Base-by-base conservation (phyloP, 2,888 invertebrate genomes). In the Drosophila demipolita region DNA sequence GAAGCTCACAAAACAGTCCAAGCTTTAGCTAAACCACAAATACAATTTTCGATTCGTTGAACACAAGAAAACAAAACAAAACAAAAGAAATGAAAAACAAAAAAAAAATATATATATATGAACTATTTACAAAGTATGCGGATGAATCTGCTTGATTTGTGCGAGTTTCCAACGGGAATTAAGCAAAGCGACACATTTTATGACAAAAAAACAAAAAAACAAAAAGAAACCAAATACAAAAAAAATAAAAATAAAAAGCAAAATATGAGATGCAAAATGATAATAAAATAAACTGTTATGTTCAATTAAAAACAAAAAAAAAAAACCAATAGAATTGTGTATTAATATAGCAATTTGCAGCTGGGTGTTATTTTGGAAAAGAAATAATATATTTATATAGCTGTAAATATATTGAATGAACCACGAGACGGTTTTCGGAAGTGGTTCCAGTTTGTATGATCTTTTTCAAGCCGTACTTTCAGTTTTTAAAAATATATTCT, bases 201-300 rank as follows among this genome's bases (percentile, higher is more conserved):
- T 66, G 55, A 83, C 55, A 55, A 70, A 69, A 60, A 58, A 23
- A n/a, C 57, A 61, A 54, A 12, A 33, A 29, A 26, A 71, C 55
- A 52, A 70, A 76, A 69, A 62, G 66, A 35, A 7, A 54, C 62
- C 62, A 59, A 26, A 61, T 54, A 66, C 11, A 40, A 45, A 40
- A 73, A 26, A 55, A 61, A 38, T 59, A 63, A 64, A 67, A 66
- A 70, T 38, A 68, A 15, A 23, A 69, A 48, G 71, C 38, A 50
- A 63, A 58, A 59, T 64, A 71, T n/a, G 63, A 65, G 66, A 66
- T 54, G 65, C 66, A 77, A 70, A 73, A 69, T 71, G 81, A 81
- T 86, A 83, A 88, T 83, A 84, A 84, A 86, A 80, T 89, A 87
- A 86, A 89, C 80, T 89, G 85, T 89, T 85, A 85, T 89, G 87